Conservation (phyloP, 2,797 vertebrate species). For the Masticophis lateralis region DNA sequence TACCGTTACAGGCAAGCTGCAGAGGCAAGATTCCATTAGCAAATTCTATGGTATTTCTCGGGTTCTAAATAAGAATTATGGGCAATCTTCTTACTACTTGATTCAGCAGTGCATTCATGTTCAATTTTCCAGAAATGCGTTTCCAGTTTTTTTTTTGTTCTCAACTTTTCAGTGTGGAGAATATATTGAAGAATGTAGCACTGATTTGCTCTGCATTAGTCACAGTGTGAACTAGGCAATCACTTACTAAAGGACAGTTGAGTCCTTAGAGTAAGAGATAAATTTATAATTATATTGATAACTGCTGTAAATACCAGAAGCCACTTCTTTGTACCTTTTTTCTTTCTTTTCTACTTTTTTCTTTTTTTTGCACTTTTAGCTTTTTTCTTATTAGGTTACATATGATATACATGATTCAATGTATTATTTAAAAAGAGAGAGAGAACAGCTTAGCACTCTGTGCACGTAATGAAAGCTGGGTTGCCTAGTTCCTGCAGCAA, state of each 20-base stretch:
- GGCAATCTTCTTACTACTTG: not conserved
- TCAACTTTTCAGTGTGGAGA: not conserved
- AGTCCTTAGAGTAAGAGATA: not conserved
- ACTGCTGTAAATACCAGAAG: not conserved
- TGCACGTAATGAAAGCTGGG: not conserved
- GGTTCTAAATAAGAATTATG: constrained; percentile 4
- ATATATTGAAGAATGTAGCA: not conserved
- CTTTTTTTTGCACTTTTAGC: not conserved
- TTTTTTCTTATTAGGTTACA: not conserved
- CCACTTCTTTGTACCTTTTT: not conserved
- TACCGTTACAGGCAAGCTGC: not conserved
- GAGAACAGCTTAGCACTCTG: not conserved
- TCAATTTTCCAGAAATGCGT: not conserved
- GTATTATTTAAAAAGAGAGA: not conserved
- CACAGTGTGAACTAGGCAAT: not conserved
- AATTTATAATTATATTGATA: not conserved
- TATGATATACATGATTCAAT: not conserved
- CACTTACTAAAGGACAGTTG: not conserved
- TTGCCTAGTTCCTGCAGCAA: not conserved
- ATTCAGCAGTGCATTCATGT: not conserved
- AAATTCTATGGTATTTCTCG: not conserved
- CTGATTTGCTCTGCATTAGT: not conserved
- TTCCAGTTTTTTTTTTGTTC: not conserved
- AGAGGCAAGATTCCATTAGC: not conserved
- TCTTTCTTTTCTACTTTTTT: not conserved